Evolutionary conservation across 2,113 vertebrate species (phyloP).

Genomic region (Tympanuchus pallidicinctus): DNA sequence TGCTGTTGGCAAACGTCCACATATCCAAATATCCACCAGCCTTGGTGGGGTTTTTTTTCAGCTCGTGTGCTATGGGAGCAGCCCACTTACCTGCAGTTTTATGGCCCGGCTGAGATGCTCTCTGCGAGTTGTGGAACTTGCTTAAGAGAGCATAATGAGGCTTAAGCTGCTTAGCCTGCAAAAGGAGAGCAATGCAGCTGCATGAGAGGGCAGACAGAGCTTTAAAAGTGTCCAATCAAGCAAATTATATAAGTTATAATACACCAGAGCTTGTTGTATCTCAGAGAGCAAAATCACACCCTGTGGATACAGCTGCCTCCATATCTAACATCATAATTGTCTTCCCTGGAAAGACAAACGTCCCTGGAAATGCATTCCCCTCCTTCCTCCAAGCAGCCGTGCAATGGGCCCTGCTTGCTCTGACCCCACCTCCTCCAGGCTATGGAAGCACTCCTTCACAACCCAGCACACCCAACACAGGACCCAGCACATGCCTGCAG

Average conservation of each 20-base stretch:
- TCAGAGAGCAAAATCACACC: background rate
- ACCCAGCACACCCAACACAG: background rate
- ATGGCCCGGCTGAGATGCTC: background rate
- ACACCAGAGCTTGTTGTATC: background rate
- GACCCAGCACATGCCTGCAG: background rate
- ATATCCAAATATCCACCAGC: background rate
- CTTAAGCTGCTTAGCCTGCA: background rate
- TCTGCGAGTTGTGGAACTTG: background rate
- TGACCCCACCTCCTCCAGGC: background rate
- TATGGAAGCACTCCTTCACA: accelerated
- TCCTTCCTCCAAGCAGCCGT: background rate
- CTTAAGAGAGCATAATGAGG: background rate
- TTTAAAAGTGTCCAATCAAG: background rate
- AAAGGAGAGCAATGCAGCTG: background rate
- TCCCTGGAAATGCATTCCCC: background rate
- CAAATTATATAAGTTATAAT: background rate
- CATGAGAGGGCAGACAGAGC: background rate
- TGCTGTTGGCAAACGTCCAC: background rate
- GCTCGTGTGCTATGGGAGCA: background rate
- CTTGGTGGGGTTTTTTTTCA: background rate
- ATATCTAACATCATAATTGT: background rate
- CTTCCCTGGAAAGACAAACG: background rate
- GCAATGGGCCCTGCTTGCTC: background rate
- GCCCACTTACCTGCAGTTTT: background rate
- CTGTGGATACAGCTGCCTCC: background rate